These are phyloP conservation scores for Unio delphinus DNA, from an alignment of 2,888 invertebrate species.

Conservation along the genomic window DNA sequence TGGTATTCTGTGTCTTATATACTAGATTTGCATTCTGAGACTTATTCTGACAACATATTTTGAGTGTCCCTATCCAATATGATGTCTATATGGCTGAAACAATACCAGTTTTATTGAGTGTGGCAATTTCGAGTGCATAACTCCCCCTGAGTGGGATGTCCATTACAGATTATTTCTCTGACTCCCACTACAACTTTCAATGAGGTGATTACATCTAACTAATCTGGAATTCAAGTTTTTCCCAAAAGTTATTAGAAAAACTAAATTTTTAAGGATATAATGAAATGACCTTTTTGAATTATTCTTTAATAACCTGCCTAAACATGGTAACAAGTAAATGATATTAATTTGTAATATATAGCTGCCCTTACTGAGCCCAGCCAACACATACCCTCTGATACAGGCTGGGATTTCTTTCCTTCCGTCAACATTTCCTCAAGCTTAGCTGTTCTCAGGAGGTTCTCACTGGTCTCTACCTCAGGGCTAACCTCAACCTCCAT, in stretches of 20 bases:
- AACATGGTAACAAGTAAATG: not conserved
- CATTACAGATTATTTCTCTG: no score
- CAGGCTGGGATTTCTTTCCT: constrained; percentile 54
- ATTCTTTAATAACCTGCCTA: no score
- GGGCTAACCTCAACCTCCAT: constrained; percentile 16
- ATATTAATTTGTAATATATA: not conserved
- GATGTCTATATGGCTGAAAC: no score
- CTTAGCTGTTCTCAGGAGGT: constrained; percentile 62
- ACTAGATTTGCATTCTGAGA: not conserved
- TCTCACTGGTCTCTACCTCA: constrained; percentile 47
- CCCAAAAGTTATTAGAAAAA: no score
- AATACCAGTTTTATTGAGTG: no score
- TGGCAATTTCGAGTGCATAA: no score
- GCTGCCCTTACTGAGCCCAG: not conserved
- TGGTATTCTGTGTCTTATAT: not conserved
- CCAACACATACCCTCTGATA: constrained; percentile 52
- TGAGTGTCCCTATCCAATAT: no score
- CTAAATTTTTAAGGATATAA: not conserved
- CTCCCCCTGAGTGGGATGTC: no score
- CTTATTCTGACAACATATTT: not conserved
- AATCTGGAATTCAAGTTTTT: no score
- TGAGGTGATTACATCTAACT: no score
- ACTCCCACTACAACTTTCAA: no score
- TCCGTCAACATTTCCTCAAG: constrained; percentile 67
- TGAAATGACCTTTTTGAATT: no score